These are phyloP conservation scores for Nanorana parkeri DNA, from an alignment of 2,113 vertebrate species.

Conservation along the genomic window DNA sequence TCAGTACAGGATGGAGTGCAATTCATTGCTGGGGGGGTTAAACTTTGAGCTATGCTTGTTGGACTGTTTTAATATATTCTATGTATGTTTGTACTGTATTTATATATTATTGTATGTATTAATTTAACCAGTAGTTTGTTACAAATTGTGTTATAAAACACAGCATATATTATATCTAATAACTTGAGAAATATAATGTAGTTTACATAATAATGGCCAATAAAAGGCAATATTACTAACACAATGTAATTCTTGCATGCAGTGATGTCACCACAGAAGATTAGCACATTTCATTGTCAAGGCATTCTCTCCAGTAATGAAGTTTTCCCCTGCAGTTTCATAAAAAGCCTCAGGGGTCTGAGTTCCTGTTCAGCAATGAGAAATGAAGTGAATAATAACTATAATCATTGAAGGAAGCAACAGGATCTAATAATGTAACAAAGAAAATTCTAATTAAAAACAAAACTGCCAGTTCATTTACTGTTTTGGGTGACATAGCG, in stretches of 20 bases:
- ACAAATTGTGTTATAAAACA: no score
- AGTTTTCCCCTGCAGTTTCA: slow-evolving; percentile 21
- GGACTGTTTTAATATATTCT: no score
- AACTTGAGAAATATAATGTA: no score
- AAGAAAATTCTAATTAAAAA: slow-evolving; percentile 47
- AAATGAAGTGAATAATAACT: slow-evolving; percentile 49
- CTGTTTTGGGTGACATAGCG: slow-evolving; percentile 14
- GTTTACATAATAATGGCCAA: background rate
- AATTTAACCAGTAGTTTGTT: no score
- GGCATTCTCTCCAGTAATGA: slow-evolving; percentile 31
- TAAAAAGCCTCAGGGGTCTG: slow-evolving; percentile 18
- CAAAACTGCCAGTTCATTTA: slow-evolving; percentile 28
- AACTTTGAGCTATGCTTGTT: no score
- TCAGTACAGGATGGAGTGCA: no score
- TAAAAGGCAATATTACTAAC: no score
- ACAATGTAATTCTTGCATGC: background rate
- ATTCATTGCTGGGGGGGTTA: no score
- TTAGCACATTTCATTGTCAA: slow-evolving; percentile 12
- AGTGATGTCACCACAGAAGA: slow-evolving; percentile 16
- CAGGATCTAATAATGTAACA: slow-evolving; percentile 38
- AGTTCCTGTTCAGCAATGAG: background rate
- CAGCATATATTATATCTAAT: no score
- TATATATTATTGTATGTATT: no score
- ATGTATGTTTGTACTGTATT: no score
- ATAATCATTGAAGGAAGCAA: slow-evolving; percentile 46